A percentile compares a stretch with the other conserved stretches of the same genome.
Evolutionary conservation across 2,113 vertebrate species (phyloP).

Genomic region (Podarcis muralis): DNA sequence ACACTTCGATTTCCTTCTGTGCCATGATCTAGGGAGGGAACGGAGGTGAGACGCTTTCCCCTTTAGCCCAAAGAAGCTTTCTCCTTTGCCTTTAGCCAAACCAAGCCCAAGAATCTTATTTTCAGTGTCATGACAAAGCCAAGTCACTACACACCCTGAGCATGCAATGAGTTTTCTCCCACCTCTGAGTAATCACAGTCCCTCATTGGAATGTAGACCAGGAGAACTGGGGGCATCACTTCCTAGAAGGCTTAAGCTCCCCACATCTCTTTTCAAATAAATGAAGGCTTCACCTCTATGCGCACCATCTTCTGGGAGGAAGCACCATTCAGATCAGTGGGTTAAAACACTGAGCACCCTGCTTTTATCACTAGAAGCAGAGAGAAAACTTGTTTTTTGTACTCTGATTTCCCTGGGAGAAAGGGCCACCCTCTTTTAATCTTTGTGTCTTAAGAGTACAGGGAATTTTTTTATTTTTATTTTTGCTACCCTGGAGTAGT

Average conservation of each 20-base stretch:
- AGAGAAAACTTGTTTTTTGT: neutral
- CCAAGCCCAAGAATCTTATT: neutral
- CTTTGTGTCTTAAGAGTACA: constrained; percentile 18
- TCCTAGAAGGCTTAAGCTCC: neutral
- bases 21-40: neutral
- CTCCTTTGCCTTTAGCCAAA: neutral
- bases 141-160: neutral
- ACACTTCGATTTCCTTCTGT: neutral
- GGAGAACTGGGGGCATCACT: neutral
- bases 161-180: neutral
- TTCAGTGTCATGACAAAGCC: neutral
- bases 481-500: accelerated
- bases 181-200: neutral
- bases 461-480: neutral
- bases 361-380: neutral
- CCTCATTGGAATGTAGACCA: too few relatives aligned
- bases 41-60: neutral
- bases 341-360: neutral
- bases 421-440: neutral
- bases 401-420: neutral
- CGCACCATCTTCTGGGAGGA: neutral
- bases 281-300: too few relatives aligned
- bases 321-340: neutral
- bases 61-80: neutral
- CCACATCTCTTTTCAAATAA: neutral